phyloP scores from a whole-genome alignment of 2,113 vertebrate species.

The Nycticryphes semicollaris region DNA sequence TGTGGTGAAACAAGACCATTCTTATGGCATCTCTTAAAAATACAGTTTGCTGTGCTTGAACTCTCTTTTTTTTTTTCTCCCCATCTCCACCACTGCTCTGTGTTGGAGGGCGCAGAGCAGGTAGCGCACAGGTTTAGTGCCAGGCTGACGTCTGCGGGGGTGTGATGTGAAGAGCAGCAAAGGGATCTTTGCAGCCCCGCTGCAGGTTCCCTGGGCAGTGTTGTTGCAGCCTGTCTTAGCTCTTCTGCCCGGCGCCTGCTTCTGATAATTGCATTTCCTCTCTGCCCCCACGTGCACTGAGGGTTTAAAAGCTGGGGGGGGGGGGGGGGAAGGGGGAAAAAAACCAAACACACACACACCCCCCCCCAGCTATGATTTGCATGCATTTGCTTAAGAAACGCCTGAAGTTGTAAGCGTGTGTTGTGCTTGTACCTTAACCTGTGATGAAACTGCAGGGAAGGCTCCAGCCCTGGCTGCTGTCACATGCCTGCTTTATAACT shows the following conservation, averaged over 20 bases:
- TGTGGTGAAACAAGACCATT: neutral
- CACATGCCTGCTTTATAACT: conserved; percentile 69
- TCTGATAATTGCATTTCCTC: conserved; percentile 25
- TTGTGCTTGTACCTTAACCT: conserved; percentile 74
- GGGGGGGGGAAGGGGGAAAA: too few species aligned
- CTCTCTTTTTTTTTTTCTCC: neutral
- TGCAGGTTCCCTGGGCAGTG: neutral
- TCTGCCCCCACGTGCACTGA: neutral
- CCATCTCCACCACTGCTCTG: neutral
- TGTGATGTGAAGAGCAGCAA: neutral
- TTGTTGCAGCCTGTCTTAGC: neutral
- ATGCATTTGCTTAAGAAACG: conserved; percentile 17
- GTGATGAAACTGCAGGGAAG: conserved; percentile 77
- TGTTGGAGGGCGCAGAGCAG: neutral
- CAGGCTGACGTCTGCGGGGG: neutral
- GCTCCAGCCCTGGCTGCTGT: conserved; percentile 65
- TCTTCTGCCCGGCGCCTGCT: neutral
- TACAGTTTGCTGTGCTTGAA: neutral
- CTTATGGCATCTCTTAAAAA: neutral
- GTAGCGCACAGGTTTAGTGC: neutral
- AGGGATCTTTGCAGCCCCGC: neutral
- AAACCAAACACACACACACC: too few species aligned
- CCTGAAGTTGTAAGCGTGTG: conserved; percentile 48
- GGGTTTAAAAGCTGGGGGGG: neutral
- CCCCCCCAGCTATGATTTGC: conserved; percentile 40